These are phyloP conservation scores for Pteronura brasiliensis DNA, from an alignment of 2,113 vertebrate genomes.

Conservation along the genomic window DNA sequence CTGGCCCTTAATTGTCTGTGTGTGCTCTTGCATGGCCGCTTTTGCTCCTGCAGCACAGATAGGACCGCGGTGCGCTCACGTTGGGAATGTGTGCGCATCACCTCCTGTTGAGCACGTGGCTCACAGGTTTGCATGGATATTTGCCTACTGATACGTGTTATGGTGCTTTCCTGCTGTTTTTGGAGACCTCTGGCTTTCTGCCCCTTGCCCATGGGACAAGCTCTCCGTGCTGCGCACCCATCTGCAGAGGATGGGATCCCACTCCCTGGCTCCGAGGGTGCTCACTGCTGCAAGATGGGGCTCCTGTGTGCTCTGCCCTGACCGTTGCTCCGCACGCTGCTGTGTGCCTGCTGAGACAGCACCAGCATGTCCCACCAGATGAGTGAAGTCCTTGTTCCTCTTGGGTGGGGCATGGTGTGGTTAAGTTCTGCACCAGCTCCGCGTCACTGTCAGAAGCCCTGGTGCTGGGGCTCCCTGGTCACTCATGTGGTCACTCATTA, in stretches of 20 bases:
- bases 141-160: background rate
- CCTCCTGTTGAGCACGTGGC: background rate
- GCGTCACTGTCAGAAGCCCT: background rate
- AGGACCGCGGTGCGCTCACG: fast-evolving
- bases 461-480: background rate
- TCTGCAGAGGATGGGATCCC: background rate
- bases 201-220: background rate
- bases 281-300: background rate
- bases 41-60: too few relatives aligned
- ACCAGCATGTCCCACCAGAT: fast-evolving
- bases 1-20: too few relatives aligned
- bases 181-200: background rate
- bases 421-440: background rate
- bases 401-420: background rate
- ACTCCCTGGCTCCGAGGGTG: background rate
- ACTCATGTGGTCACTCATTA: too few relatives aligned
- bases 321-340: fast-evolving
- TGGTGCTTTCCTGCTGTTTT: background rate
- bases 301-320: background rate
- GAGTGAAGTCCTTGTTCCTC: background rate
- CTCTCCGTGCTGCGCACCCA: background rate
- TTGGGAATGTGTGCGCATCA: fast-evolving
- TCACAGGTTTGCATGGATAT: background rate
- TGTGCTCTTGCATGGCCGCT: background rate
- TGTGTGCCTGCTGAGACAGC: background rate